A percentile compares a stretch with the other conserved stretches of the same genome.
Conservation (phyloP, 2,797 vertebrate genomes). For the Sebastes aleutianus region DNA sequence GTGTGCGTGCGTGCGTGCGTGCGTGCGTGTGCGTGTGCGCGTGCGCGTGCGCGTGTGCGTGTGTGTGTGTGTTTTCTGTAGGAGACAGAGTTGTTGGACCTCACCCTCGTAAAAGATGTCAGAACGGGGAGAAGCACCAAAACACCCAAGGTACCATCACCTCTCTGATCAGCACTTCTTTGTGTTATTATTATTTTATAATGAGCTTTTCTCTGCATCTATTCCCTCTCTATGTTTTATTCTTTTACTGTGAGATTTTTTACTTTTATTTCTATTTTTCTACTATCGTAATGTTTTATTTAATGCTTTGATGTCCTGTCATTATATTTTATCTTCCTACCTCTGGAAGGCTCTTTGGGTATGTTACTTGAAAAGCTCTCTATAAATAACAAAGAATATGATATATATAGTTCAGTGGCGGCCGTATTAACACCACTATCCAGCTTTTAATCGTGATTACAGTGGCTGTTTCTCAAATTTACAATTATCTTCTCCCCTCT, state of each 20-base stretch:
- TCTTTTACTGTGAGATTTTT: not conserved
- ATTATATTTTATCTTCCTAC: not conserved
- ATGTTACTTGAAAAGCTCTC: not conserved
- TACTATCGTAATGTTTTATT: not conserved
- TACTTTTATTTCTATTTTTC: not conserved
- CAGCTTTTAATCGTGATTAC: constrained; percentile 8
- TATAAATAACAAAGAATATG: not conserved
- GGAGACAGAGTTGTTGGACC: constrained; percentile 79
- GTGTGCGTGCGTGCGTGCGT: not conserved
- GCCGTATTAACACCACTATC: not conserved
- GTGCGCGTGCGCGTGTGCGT: not conserved
- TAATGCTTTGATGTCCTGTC: not conserved
- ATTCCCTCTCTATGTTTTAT: not conserved
- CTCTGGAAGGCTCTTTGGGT: not conserved
- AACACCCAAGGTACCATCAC: constrained; percentile 72
- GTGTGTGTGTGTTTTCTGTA: constrained; percentile 23
- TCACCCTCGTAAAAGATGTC: constrained; percentile 78
- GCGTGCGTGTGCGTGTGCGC: not conserved
- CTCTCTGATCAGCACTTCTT: not conserved
- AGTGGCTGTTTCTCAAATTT: not conserved
- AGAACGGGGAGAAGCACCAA: constrained; percentile 78
- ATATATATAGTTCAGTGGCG: not conserved
- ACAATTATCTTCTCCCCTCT: constrained; percentile 12
- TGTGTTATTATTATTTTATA: not conserved
- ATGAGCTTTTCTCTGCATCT: not conserved